Conservation (phyloP, 2,113 vertebrate genomes). For the Piprites chloris region DNA sequence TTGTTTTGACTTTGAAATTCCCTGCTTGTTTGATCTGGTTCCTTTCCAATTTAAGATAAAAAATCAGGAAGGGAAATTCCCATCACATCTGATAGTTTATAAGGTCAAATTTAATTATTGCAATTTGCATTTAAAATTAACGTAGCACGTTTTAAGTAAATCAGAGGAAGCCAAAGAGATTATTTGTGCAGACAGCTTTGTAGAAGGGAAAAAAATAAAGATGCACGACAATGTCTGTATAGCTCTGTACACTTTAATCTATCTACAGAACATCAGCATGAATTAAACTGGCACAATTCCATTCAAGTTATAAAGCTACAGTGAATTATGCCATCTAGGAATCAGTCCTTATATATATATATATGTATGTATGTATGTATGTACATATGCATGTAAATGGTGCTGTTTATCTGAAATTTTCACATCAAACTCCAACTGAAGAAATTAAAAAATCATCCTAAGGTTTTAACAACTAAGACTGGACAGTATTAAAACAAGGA, state of each 20-base stretch:
- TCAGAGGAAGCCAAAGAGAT: constrained; percentile 33
- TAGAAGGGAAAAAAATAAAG: constrained; percentile 36
- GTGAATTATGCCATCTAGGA: neutral
- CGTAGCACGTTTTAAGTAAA: constrained; percentile 15
- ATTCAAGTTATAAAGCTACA: neutral
- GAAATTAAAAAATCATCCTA: neutral
- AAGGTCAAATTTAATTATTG: constrained; percentile 63
- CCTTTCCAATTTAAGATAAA: constrained; percentile 53
- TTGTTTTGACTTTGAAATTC: constrained; percentile 65
- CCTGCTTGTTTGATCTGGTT: constrained; percentile 56
- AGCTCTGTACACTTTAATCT: neutral
- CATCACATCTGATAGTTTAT: constrained; percentile 44
- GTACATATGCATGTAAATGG: neutral
- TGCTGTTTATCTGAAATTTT: neutral
- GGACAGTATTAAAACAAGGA: neutral
- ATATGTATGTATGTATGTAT: neutral
- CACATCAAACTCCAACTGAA: neutral
- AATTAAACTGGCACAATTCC: neutral
- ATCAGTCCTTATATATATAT: neutral
- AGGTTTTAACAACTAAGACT: neutral
- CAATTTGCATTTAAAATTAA: constrained; percentile 56
- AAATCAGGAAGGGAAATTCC: constrained; percentile 54
- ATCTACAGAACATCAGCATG: neutral
- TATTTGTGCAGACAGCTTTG: constrained; percentile 30
- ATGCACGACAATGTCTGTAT: neutral